Conservation (phyloP, 2,113 vertebrate genomes). For the Cochlearius cochlearius region DNA sequence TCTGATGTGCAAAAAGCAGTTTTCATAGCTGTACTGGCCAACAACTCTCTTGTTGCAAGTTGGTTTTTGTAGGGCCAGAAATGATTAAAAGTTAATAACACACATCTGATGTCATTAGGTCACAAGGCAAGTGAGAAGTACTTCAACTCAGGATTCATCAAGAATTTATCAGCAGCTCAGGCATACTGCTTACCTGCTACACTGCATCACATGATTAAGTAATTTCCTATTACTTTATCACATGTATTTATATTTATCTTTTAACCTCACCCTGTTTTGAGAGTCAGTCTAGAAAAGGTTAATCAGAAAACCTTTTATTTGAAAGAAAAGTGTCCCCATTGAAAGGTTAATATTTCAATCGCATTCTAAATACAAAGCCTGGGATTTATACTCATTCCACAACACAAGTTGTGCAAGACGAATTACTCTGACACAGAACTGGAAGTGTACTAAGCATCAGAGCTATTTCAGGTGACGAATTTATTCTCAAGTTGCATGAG, state of each 20-base stretch:
- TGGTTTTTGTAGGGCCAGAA: not conserved
- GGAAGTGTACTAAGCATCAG: not conserved
- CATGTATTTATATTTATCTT: not conserved
- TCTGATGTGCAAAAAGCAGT: not conserved
- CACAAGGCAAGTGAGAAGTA: not conserved
- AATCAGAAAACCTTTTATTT: not conserved
- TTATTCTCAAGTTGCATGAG: not conserved
- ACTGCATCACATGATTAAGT: not conserved
- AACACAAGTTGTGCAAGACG: not conserved
- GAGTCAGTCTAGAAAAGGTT: not conserved
- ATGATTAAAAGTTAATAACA: not conserved
- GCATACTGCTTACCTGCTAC: not conserved
- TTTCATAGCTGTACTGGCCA: not conserved
- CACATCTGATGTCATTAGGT: not conserved
- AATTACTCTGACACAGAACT: not conserved
- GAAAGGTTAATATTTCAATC: not conserved
- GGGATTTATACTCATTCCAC: not conserved
- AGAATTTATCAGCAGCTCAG: not conserved
- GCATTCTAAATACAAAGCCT: not conserved
- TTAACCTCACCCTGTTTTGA: not conserved
- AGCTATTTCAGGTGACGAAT: not conserved
- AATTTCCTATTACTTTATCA: not conserved
- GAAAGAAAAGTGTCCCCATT: not conserved
- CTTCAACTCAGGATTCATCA: not conserved
- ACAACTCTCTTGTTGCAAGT: not conserved